These are phyloP conservation scores for Rhinichthys klamathensis DNA, from an alignment of 2,113 vertebrate genomes.

Conservation along the genomic window DNA sequence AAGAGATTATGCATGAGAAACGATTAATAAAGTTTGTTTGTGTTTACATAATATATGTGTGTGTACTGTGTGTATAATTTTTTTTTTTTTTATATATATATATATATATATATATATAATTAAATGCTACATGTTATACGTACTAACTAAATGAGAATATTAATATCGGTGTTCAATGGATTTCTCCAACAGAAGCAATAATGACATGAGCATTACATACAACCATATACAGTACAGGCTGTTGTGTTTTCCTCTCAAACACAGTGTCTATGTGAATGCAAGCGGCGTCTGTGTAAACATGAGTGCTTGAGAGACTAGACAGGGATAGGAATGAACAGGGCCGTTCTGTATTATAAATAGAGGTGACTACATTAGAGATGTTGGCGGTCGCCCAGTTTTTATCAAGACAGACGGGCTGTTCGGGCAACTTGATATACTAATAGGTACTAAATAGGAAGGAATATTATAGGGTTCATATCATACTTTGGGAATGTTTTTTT, in stretches of 20 bases:
- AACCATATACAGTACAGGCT: neutral
- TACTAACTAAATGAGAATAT: neutral
- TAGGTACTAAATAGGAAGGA: neutral
- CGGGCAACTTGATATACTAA: neutral
- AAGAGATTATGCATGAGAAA: neutral
- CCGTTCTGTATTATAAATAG: conserved; percentile 11
- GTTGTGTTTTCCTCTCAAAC: neutral
- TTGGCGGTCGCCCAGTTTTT: neutral
- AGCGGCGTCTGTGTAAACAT: neutral
- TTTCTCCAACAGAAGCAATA: neutral
- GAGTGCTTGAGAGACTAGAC: neutral
- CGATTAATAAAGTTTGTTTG: too few relatives aligned
- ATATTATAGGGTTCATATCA: neutral
- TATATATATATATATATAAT: neutral
- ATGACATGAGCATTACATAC: neutral
- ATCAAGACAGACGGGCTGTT: neutral
- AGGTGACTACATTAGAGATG: conserved; percentile 18
- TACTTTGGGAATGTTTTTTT: neutral
- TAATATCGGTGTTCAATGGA: neutral
- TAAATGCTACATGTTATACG: neutral
- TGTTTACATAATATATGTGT: too few relatives aligned
- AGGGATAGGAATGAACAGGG: neutral
- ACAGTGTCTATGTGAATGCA: neutral
- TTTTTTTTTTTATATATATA: too few relatives aligned
- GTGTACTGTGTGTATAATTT: too few relatives aligned